These are phyloP conservation scores for Chrysina gloriosa DNA, from an alignment of 2,888 invertebrate genomes.

Conservation along the genomic window DNA sequence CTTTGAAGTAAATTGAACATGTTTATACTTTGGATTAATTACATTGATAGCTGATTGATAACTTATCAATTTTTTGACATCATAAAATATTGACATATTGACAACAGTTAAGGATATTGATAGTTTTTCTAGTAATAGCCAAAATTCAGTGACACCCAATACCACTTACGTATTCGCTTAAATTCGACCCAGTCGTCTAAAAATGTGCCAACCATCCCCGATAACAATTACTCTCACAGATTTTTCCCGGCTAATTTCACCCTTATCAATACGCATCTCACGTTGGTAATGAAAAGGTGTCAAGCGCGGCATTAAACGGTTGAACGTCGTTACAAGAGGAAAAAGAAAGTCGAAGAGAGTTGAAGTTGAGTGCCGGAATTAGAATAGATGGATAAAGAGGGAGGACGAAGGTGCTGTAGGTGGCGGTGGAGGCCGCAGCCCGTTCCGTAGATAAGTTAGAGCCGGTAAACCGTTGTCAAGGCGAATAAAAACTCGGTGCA, in stretches of 20 bases:
- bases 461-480: slow-evolving; percentile 57
- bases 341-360: slow-evolving; percentile 5
- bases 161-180: too few species aligned
- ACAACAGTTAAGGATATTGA: too few species aligned
- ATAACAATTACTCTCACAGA: not conserved
- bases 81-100: too few species aligned
- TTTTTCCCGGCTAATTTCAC: slow-evolving; percentile 6
- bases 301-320: slow-evolving; percentile 8
- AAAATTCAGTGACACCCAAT: too few species aligned
- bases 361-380: slow-evolving; percentile 25
- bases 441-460: slow-evolving; percentile 41
- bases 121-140: too few species aligned
- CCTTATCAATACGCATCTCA: slow-evolving; percentile 17
- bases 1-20: too few species aligned
- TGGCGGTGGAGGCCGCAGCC: not conserved
- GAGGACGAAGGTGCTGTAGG: slow-evolving; percentile 3
- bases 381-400: slow-evolving; percentile 29
- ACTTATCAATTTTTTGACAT: too few species aligned
- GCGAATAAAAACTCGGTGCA: slow-evolving; percentile 55
- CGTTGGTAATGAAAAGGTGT: slow-evolving; percentile 19
- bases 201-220: not conserved
- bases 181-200: too few species aligned
- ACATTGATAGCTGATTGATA: too few species aligned
- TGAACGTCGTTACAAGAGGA: not conserved
- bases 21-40: too few species aligned